phyloP scores from a whole-genome alignment of 2,888 invertebrate species.

The Aproaerema taeniolella region DNA sequence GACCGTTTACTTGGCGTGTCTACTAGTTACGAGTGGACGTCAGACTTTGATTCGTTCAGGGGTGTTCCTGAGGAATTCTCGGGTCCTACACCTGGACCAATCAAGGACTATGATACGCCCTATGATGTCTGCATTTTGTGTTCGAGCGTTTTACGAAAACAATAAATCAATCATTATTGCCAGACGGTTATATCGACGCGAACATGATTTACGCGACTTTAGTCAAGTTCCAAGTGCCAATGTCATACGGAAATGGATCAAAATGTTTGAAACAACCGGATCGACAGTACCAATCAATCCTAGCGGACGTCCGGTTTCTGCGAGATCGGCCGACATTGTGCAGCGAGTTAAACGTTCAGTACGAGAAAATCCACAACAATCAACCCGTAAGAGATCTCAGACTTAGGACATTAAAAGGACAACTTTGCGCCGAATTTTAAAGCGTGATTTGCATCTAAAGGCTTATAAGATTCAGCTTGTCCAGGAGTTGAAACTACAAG shows the following conservation, averaged over 20 bases:
- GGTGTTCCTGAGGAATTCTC: no score
- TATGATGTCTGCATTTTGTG: conserved; percentile 22
- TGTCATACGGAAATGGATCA: conserved; percentile 20
- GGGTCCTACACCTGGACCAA: no score
- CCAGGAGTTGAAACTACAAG: conserved; percentile 20
- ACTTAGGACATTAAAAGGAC: conserved; percentile 21
- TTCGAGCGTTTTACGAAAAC: conserved; percentile 17
- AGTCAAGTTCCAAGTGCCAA: conserved; percentile 17
- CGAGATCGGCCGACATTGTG: not conserved
- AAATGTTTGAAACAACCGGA: conserved; percentile 21
- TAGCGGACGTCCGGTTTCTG: conserved; percentile 10
- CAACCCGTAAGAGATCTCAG: conserved; percentile 22
- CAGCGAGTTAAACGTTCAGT: conserved; percentile 17
- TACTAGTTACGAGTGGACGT: no score
- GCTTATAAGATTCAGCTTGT: conserved; percentile 20
- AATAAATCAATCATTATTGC: conserved; percentile 19
- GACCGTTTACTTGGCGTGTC: no score
- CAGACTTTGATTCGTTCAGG: no score
- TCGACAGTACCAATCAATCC: conserved; percentile 21
- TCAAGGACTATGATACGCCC: no score
- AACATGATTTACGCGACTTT: conserved; percentile 22
- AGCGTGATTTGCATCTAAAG: conserved; percentile 15
- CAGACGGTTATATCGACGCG: conserved; percentile 19
- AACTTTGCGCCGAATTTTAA: conserved; percentile 20
- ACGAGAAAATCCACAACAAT: conserved; percentile 23